These are phyloP conservation scores for Lacerta bilineata DNA, from an alignment of 2,797 vertebrate genomes.

Conservation along the genomic window DNA sequence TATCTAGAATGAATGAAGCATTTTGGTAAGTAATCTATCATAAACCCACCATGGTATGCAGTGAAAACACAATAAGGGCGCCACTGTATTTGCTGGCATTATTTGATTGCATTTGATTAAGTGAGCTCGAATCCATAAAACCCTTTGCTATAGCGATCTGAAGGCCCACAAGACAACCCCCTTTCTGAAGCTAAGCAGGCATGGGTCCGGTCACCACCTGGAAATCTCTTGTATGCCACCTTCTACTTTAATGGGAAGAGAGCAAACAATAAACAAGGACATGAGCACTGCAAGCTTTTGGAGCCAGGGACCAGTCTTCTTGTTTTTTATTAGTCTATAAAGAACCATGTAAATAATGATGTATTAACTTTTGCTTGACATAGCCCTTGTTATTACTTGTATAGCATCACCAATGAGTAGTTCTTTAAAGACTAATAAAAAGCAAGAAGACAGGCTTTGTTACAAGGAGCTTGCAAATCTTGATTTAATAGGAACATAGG, in stretches of 20 bases:
- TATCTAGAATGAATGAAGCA: slow-evolving; percentile 82
- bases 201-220: no score
- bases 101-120: neutral
- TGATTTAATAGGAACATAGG: neutral
- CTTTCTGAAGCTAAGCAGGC: no score
- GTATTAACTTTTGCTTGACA: neutral
- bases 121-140: neutral
- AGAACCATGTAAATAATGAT: neutral
- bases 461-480: neutral
- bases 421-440: neutral
- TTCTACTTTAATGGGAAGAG: neutral
- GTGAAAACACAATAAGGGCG: neutral
- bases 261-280: neutral
- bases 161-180: no score
- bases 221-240: no score
- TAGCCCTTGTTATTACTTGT: no score
- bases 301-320: no score
- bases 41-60: neutral
- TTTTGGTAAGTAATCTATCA: neutral
- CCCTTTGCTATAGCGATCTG: neutral
- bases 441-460: neutral
- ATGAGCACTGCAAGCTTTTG: no score
- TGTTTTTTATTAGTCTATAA: no score
- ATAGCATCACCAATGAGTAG: neutral
- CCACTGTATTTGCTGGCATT: neutral